Percentiles rank a stretch among this genome's conserved stretches.
Evolutionary conservation across 2,113 vertebrate genomes (phyloP).

Genomic region (Gasterosteus nipponicus): DNA sequence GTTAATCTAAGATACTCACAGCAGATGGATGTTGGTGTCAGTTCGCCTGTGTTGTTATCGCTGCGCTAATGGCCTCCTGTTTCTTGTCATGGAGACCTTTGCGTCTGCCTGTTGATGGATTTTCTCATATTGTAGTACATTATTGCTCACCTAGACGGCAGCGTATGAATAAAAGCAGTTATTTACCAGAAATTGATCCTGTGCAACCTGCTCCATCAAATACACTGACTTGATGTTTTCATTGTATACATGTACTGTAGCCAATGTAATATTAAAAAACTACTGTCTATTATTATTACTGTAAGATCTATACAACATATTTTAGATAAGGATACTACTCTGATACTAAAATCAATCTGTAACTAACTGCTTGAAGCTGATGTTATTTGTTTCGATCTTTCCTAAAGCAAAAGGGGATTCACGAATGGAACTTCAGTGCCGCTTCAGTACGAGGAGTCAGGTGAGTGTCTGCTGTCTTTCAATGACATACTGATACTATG

Average conservation of each 20-base stretch:
- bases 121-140: background rate
- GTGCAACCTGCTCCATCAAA: constrained; percentile 17
- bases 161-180: background rate
- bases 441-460: constrained; percentile 91
- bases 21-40: background rate
- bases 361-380: background rate
- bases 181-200: background rate
- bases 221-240: background rate
- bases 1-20: background rate
- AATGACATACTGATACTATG: background rate
- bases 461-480: constrained; percentile 65
- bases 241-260: background rate
- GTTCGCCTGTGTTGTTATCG: background rate
- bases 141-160: background rate
- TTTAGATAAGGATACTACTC: background rate
- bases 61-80: background rate
- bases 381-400: constrained; percentile 37
- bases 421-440: constrained; percentile 97
- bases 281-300: constrained; percentile 6
- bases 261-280: constrained; percentile 1
- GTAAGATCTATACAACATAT: background rate
- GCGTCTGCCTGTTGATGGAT: background rate
- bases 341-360: background rate
- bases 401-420: constrained; percentile 88
- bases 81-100: background rate